Evolutionary conservation across 2,113 vertebrate species (phyloP).

Genomic region (Misgurnus mizolepis): DNA sequence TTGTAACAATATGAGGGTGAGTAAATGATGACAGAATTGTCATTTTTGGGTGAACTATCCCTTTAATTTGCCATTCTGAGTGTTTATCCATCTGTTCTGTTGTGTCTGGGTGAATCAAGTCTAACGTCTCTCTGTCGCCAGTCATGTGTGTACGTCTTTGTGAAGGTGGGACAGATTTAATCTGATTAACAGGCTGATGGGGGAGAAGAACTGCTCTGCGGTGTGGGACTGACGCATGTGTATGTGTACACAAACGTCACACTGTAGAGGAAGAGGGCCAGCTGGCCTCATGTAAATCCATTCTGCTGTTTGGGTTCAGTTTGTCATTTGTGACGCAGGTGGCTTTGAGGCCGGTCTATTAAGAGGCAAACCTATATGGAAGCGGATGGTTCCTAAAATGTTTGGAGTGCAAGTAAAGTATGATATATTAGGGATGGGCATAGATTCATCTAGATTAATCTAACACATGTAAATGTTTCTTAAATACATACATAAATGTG

Average conservation of each 20-base stretch:
- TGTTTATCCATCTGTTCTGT: neutral
- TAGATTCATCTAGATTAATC: too few species aligned
- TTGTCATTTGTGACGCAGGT: conserved; percentile 1
- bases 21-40: too few species aligned
- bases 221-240: conserved; percentile 7
- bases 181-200: conserved; percentile 44
- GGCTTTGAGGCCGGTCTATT: neutral
- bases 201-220: conserved; percentile 26
- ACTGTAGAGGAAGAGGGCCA: neutral
- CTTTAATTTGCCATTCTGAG: too few species aligned
- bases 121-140: conserved; percentile 1
- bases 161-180: conserved; percentile 32
- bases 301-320: conserved; percentile 16
- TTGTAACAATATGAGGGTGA: too few species aligned
- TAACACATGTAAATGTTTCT: too few species aligned
- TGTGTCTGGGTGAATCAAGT: conserved; percentile 28
- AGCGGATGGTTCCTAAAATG: neutral
- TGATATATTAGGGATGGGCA: too few species aligned
- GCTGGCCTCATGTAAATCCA: neutral
- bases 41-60: too few species aligned
- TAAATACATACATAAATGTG: too few species aligned
- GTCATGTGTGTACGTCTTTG: neutral
- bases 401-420: neutral
- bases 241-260: neutral
- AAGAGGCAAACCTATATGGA: conserved; percentile 2